A percentile compares a stretch with the other conserved stretches of the same genome.
phyloP scores from a whole-genome alignment of 2,113 vertebrate genomes.

The Macheiramphus alcinus region DNA sequence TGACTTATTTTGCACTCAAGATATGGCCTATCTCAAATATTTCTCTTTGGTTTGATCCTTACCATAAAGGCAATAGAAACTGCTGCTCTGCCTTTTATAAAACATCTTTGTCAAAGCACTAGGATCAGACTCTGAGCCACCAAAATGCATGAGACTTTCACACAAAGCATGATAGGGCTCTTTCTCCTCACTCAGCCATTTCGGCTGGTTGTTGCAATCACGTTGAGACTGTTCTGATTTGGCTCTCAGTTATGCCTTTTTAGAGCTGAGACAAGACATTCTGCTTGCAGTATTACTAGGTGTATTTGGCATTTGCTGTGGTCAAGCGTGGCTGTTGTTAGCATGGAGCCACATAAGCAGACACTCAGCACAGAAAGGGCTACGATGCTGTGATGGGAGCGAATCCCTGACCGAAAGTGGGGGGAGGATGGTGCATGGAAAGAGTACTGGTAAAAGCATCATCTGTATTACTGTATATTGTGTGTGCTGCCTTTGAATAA shows the following conservation, averaged over 20 bases:
- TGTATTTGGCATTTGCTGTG: neutral
- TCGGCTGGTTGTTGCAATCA: neutral
- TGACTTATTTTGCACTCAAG: neutral
- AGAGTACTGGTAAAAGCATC: neutral
- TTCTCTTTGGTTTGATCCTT: neutral
- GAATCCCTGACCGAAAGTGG: accelerated
- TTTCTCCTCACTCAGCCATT: neutral
- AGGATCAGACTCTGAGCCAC: neutral
- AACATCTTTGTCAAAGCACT: neutral
- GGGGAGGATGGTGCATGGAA: neutral
- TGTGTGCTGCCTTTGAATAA: neutral
- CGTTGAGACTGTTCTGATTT: neutral
- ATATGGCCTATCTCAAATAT: neutral
- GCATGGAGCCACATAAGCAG: neutral
- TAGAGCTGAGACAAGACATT: neutral
- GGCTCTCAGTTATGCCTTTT: neutral
- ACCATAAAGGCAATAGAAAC: neutral
- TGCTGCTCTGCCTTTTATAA: neutral
- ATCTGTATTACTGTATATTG: neutral
- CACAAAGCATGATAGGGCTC: neutral
- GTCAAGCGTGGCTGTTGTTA: neutral
- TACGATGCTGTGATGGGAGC: neutral
- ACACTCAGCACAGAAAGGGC: neutral
- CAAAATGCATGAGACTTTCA: neutral
- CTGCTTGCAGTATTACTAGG: neutral